Evolutionary conservation across 2,113 vertebrate species (phyloP).

Genomic region (Galbula dea): DNA sequence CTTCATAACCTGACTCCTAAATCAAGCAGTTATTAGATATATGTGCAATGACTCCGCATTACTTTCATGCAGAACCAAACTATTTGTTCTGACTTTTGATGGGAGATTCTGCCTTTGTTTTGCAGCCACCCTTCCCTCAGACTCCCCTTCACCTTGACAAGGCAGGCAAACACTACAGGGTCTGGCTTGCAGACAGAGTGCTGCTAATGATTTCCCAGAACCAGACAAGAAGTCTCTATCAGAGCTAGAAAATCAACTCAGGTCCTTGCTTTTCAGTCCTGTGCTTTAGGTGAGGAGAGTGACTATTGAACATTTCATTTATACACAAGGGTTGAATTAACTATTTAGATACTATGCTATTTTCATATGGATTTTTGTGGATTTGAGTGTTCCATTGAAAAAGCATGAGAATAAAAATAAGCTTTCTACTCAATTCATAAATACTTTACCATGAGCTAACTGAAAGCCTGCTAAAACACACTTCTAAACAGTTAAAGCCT

Average conservation of each 20-base stretch:
- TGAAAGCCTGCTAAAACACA: not conserved
- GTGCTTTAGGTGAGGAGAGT: not conserved
- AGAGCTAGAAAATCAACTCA: not conserved
- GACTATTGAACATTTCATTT: not conserved
- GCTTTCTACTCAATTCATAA: not conserved
- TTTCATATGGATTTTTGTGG: not conserved
- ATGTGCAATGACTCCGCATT: not conserved
- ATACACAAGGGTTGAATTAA: not conserved
- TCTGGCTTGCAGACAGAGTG: not conserved
- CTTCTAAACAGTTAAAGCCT: not conserved
- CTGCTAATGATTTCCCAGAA: not conserved
- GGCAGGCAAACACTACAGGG: not conserved
- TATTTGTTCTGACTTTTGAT: constrained; percentile 24
- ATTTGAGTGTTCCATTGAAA: not conserved
- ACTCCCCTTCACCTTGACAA: not conserved
- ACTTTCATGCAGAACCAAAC: constrained; percentile 46
- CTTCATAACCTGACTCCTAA: not conserved
- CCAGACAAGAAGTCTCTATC: not conserved
- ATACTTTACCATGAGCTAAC: not conserved
- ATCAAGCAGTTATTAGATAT: not conserved
- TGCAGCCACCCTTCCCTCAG: not conserved
- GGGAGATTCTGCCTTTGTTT: not conserved
- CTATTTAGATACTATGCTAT: not conserved
- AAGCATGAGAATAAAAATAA: not conserved
- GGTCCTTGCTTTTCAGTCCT: not conserved